phyloP scores from a whole-genome alignment of 1,140 invertebrate species.

The Tetramorium simillimum region DNA sequence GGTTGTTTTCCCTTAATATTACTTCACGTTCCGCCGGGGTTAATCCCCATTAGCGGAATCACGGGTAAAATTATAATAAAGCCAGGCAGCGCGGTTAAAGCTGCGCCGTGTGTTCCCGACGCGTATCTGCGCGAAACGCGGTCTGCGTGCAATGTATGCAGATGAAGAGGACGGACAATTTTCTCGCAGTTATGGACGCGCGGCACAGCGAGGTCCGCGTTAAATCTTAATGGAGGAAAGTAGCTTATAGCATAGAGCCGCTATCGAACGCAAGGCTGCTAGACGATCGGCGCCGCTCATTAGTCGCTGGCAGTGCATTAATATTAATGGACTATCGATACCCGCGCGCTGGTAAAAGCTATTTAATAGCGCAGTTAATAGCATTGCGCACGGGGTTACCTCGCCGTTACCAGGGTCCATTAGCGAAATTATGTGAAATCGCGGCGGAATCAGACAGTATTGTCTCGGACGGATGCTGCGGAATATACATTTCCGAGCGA shows the following conservation, averaged over 20 bases:
- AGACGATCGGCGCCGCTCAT: constrained; percentile 57
- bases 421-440: constrained; percentile 69
- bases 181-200: constrained; percentile 46
- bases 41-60: constrained; percentile 74
- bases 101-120: constrained; percentile 11
- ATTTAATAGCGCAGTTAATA: constrained; percentile 72
- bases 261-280: constrained; percentile 18
- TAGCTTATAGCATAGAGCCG: constrained; percentile 33
- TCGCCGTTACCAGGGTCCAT: constrained; percentile 62
- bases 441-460: constrained; percentile 58
- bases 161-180: constrained; percentile 45
- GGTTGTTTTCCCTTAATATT: constrained; percentile 67
- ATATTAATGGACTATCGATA: constrained; percentile 73
- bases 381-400: constrained; percentile 54
- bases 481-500: neutral
- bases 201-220: constrained; percentile 11
- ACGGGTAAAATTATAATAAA: constrained; percentile 70
- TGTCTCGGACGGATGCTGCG: constrained; percentile 20
- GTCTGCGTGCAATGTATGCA: constrained; percentile 24
- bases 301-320: constrained; percentile 48
- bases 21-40: constrained; percentile 56
- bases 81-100: constrained; percentile 30
- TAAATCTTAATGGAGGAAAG: constrained; percentile 58
- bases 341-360: constrained; percentile 65
- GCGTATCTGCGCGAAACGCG: constrained; percentile 35